Evolutionary conservation across 2,797 vertebrate genomes (phyloP).

Genomic region (Netta rufina): DNA sequence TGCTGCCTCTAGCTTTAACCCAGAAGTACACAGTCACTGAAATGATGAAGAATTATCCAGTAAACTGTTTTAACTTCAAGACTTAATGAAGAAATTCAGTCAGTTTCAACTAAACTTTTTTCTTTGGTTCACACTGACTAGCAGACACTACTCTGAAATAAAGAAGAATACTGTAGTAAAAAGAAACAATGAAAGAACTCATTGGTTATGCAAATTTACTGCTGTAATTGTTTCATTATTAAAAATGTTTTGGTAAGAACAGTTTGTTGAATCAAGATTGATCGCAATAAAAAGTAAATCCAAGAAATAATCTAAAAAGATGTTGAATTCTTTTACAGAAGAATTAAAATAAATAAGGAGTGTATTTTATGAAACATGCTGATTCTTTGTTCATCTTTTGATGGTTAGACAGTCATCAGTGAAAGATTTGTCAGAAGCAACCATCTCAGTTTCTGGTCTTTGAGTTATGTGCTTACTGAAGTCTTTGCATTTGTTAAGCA

Average conservation of each 20-base stretch:
- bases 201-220: conserved; percentile 53
- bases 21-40: not conserved
- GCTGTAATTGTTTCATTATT: conserved; percentile 58
- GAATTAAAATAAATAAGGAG: conserved; percentile 37
- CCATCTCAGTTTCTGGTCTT: not conserved
- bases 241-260: conserved; percentile 40
- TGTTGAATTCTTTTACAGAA: conserved; percentile 37
- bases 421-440: conserved; percentile 55
- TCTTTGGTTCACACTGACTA: not conserved
- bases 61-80: not conserved
- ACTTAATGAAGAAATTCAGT: conserved; percentile 16
- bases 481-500: conserved; percentile 13
- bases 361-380: conserved; percentile 21
- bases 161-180: not conserved
- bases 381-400: conserved; percentile 46
- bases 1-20: not conserved
- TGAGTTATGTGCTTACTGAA: not conserved
- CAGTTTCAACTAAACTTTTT: not conserved
- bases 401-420: conserved; percentile 33
- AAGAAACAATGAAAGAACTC: conserved; percentile 41
- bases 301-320: conserved; percentile 22
- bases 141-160: not conserved
- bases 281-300: conserved; percentile 40
- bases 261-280: conserved; percentile 6
- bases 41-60: conserved; percentile 7